Base-by-base conservation (phyloP, 2,797 vertebrate species). In the Lagodon rhomboides region DNA sequence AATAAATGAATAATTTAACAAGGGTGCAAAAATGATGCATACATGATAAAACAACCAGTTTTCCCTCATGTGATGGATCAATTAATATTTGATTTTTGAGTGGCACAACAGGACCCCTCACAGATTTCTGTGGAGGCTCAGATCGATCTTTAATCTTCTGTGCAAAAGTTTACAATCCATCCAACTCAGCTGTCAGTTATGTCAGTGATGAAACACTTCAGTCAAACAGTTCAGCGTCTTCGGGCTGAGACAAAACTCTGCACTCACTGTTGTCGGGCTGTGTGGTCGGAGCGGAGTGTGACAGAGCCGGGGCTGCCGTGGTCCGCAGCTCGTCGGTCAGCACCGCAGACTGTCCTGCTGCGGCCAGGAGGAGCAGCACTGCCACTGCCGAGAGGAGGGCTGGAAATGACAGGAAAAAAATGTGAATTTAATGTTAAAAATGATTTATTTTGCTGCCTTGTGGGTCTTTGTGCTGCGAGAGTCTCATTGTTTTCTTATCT, bases 191-290 rank as follows among this genome's bases (percentile, higher is more conserved):
- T 34, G 34, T 34, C 11, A 23, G 8, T 17, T 22, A 43, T 56
- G 50, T 67, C 50, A 51, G 4, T 11, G 23, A 22, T 67, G 6
- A 58, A 22, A 34, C 34, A 15, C 5, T 1, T 53, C 30, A 34
- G 30, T 34, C 1, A 34, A 34, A 34, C 30, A 34, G 30, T 6
- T 34, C 34, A 34, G 9, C 34, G 44, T 41, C 16, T 65, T 43
- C 41, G 46, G 13, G 23, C 20, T n/a, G 30, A 56, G 17, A 59
- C 20, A 49, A 72, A 46, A 27, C 17, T 41, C 11, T 43, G 56
- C 38, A 80, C 91, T 74, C 68, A 93, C 93, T 70, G 70, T 78
- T 87, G 68, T 20, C 12, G 7, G 44, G 50, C 51, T 62, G 60
- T 5, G 69, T 62, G 23, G 56, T 79, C 11, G 61, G 5, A 23